Evolutionary conservation across 2,888 invertebrate species (phyloP).

Genomic region (Tipula helvola): DNA sequence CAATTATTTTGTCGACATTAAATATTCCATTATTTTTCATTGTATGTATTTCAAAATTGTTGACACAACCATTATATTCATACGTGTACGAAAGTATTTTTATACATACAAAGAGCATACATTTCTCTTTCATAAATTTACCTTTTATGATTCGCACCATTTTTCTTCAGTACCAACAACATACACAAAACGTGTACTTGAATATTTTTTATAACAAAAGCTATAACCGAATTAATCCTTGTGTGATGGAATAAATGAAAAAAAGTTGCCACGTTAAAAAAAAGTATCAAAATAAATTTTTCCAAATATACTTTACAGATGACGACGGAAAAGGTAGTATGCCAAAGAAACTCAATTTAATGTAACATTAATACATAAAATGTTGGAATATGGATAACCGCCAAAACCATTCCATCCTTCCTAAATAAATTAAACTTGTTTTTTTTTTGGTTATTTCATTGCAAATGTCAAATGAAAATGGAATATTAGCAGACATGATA

Average conservation of each 20-base stretch:
- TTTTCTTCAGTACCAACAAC: neutral
- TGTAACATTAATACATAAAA: neutral
- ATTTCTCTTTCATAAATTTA: neutral
- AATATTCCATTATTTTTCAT: neutral
- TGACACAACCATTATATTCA: neutral
- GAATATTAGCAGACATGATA: neutral
- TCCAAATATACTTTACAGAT: neutral
- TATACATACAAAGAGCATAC: neutral
- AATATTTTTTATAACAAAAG: neutral
- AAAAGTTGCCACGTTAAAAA: neutral
- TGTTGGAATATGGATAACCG: neutral
- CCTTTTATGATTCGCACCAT: neutral
- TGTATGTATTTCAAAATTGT: neutral
- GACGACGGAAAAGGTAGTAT: neutral
- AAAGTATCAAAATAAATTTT: neutral
- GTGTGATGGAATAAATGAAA: neutral
- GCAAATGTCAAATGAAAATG: neutral
- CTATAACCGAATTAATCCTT: neutral
- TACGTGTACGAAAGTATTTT: neutral
- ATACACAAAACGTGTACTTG: neutral
- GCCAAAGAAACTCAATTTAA: neutral
- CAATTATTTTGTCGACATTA: neutral
- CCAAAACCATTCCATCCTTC: neutral
- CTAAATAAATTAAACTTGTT: neutral
- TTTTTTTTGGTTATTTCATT: neutral